These are phyloP conservation scores for Melipona beecheii DNA, from an alignment of 2,888 invertebrate genomes.

Conservation along the genomic window DNA sequence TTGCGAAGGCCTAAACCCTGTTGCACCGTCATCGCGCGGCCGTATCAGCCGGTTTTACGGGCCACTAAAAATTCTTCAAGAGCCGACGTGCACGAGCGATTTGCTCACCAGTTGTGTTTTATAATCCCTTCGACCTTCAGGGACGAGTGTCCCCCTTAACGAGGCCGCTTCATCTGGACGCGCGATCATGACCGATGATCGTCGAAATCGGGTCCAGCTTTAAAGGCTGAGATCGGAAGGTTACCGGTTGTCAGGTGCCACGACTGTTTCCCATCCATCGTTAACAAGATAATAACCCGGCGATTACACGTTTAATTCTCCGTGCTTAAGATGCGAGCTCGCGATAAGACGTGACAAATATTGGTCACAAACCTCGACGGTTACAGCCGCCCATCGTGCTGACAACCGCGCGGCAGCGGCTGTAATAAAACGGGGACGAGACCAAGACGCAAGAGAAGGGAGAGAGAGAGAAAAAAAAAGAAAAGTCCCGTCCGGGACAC, in stretches of 20 bases:
- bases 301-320: conserved; percentile 81
- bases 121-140: neutral
- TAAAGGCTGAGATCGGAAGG: neutral
- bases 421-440: conserved; percentile 40
- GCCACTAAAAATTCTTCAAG: conserved; percentile 22
- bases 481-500: neutral
- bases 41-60: conserved; percentile 13
- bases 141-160: conserved; percentile 24
- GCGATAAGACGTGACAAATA: conserved; percentile 83
- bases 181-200: conserved; percentile 22
- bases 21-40: neutral
- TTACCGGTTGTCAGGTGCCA: conserved; percentile 24
- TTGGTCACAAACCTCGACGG: conserved; percentile 76
- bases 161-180: conserved; percentile 14
- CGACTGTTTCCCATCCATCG: conserved; percentile 58
- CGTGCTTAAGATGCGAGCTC: conserved; percentile 76
- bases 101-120: conserved; percentile 22
- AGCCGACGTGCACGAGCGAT: conserved; percentile 30
- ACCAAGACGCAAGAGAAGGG: neutral
- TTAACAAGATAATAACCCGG: conserved; percentile 81
- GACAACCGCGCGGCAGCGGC: conserved; percentile 64
- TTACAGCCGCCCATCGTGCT: conserved; percentile 69
- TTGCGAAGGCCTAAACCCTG: neutral
- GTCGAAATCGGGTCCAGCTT: conserved; percentile 23
- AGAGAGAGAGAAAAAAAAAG: neutral